Conservation (phyloP, 2,113 vertebrate species). For the Archilochus colubris region DNA sequence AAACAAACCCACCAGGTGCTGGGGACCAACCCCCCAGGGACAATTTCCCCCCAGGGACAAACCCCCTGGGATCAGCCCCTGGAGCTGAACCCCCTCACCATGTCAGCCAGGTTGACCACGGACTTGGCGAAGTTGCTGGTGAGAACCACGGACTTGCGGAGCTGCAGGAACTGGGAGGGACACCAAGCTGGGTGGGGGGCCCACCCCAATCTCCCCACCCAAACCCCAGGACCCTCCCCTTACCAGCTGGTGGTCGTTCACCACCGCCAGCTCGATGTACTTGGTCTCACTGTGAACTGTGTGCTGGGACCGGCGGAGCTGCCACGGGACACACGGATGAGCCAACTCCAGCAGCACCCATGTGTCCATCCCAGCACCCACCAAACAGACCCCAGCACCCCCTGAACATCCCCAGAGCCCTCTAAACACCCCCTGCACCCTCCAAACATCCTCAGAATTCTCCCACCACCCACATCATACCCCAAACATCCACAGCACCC, state of each 20-base stretch:
- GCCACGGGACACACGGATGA: background rate
- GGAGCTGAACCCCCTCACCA: conserved; percentile 74
- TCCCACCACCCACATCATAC: no score
- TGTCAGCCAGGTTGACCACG: conserved; percentile 94
- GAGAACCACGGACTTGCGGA: conserved; percentile 86
- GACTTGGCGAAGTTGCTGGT: conserved; percentile 97
- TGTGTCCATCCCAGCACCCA: no score
- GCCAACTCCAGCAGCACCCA: accelerated
- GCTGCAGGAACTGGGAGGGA: conserved; percentile 83
- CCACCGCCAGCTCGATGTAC: conserved; percentile 93
- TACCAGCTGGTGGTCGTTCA: conserved; percentile 92
- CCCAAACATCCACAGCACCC: no score
- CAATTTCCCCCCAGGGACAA: background rate
- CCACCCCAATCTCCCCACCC: accelerated
- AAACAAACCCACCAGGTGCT: no score
- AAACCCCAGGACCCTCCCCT: background rate
- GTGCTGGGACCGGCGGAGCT: conserved; percentile 84
- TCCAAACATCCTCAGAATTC: no score
- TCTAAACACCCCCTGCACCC: no score
- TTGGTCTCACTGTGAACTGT: conserved; percentile 95
- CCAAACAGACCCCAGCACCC: background rate
- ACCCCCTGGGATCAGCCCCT: background rate
- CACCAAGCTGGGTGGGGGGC: background rate
- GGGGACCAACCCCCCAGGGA: background rate
- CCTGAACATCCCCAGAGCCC: no score